Percentiles rank a stretch among this genome's conserved stretches.
Conservation (phyloP, 1,140 invertebrate species). For the Megathymus violae region DNA sequence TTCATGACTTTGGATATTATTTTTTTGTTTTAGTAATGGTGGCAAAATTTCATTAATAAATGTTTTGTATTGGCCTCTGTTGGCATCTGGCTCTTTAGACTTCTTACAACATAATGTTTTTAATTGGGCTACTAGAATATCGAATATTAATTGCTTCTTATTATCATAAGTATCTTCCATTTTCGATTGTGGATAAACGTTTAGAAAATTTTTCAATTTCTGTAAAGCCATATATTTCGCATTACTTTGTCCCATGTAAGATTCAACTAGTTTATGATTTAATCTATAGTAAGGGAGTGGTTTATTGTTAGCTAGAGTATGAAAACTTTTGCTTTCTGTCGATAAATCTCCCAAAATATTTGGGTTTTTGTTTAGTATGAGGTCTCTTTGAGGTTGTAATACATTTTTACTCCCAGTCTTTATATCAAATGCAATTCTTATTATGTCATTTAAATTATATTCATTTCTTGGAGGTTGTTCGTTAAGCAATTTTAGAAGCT, state of each 20-base stretch:
- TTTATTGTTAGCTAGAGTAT: constrained; percentile 33
- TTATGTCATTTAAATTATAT: constrained; percentile 62
- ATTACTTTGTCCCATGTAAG: constrained; percentile 43
- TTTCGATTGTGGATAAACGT: constrained; percentile 39
- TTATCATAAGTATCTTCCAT: constrained; percentile 36
- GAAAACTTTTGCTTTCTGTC: constrained; percentile 42
- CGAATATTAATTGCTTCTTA: constrained; percentile 69
- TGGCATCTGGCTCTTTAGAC: constrained; percentile 32
- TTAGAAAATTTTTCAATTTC: constrained; percentile 61
- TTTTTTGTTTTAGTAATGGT: constrained; percentile 29
- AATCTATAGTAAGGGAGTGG: constrained; percentile 56
- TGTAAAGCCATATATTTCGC: constrained; percentile 59
- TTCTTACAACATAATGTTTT: constrained; percentile 71
- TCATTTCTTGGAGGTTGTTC: constrained; percentile 58
- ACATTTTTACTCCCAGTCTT: constrained; percentile 38
- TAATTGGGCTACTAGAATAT: constrained; percentile 65
- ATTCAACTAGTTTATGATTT: constrained; percentile 60
- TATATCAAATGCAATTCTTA: constrained; percentile 49
- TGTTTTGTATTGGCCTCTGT: constrained; percentile 35
- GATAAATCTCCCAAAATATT: constrained; percentile 31
- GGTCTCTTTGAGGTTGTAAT: constrained; percentile 19
- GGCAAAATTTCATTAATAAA: constrained; percentile 32
- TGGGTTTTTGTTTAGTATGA: constrained; percentile 7
- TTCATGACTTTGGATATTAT: constrained; percentile 18
- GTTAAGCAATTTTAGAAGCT: constrained; percentile 62